Conservation (phyloP, 2,797 vertebrate genomes). For the Syngnathus acus region DNA sequence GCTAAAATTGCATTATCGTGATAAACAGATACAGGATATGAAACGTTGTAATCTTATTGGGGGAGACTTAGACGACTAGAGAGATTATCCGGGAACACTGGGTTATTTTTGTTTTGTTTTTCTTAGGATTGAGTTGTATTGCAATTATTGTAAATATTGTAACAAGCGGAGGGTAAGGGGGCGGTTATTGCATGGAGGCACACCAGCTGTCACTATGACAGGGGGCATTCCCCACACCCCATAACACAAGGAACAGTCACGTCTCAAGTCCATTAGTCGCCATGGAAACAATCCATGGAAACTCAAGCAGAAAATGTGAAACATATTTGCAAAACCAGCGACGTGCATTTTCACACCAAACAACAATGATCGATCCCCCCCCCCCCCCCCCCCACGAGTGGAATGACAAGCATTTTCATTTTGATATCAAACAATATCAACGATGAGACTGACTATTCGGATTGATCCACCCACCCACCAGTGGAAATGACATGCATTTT, state of each 20-base stretch:
- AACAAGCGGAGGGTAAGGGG: background rate
- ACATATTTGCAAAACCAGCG: background rate
- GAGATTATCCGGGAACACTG: too few relatives aligned
- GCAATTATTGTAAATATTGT: too few relatives aligned
- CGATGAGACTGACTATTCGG: background rate
- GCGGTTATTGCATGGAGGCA: constrained; percentile 17
- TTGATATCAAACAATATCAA: background rate
- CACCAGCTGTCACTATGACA: constrained; percentile 48
- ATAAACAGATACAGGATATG: constrained; percentile 24
- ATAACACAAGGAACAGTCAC: constrained; percentile 22
- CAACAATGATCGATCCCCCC: too few relatives aligned
- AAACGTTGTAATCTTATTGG: constrained; percentile 39
- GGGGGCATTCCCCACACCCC: constrained; percentile 49
- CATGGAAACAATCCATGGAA: constrained; percentile 13
- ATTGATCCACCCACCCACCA: background rate
- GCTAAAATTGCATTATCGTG: constrained; percentile 14
- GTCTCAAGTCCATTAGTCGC: constrained; percentile 36
- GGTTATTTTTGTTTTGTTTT: background rate
- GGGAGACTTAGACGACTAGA: background rate
- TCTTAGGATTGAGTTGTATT: too few relatives aligned
- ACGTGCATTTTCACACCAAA: background rate
- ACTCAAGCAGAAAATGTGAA: constrained; percentile 31
- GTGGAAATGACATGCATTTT: background rate
- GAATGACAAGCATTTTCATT: background rate
- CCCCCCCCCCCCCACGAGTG: background rate